Base-by-base conservation (phyloP, 2,797 vertebrate species). In the Chloroceryle inda region DNA sequence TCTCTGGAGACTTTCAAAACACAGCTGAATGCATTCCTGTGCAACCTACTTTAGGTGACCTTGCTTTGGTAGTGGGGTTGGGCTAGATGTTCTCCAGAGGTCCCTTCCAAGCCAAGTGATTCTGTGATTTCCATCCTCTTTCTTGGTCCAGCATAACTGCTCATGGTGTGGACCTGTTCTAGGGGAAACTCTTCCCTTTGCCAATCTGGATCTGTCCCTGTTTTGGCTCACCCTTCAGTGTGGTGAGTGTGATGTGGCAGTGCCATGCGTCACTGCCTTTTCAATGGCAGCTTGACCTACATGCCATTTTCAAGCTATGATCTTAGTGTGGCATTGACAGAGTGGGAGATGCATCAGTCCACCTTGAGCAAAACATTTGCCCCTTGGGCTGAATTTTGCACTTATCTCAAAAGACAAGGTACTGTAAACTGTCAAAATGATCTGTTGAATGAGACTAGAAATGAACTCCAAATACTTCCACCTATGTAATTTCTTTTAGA, bases 171-270 rank as follows among this genome's bases (percentile, higher is more conserved):
- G 35, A 53, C 3, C 6, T 55, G 6, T 22, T 40, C 45, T 66
- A 14, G 29, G 33, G 19, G 11, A 58, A 75, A 38, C 19, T 13
- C 2, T 50, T 42, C 2, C 8, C 26, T 56, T 61, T 86, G 22
- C 6, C 0, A 3, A 19, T 5, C 13, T 22, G 33, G 8, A 3
- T 37, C 0, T 0, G 10, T 22, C 18, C 26, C 38, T 31, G 35
- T 7, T 38, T 47, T 56, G 44, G 8, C n/a, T 82, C 16, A 31
- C 26, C 17, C 29, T 9, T 15, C 0, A 0, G 5, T 23, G 58
- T 10, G 9, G 24, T 22, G 18, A 61, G 14, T 0, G 2, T 17
- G 33, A 26, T n/a, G 66, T 3, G 5, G 4, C 12, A 52, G 12
- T 7, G n/a, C 1, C 24, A 27, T 3, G 31, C 52, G 40, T 13